Base-by-base conservation (phyloP, 1,140 invertebrate species). In the Heliconius himera region DNA sequence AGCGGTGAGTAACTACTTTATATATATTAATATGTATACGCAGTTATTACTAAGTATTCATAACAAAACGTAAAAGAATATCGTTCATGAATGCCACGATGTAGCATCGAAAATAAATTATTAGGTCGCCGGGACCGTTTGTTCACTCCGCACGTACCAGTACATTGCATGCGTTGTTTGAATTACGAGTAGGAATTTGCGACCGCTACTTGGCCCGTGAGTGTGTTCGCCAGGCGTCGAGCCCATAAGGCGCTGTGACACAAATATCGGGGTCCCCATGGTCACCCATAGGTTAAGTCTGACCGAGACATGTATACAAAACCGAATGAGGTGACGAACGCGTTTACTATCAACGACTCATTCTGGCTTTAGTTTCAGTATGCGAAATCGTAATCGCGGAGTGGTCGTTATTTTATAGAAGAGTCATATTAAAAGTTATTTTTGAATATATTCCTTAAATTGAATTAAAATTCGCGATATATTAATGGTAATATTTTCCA, bases 111-210 rank as follows among this genome's bases (percentile, higher is more conserved):
- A 84, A 85, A 81, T 74, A 83, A 88, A 87, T 91, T 91, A 92
- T 92, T 93, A 87, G 93, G 93, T 92, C 91, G 87, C 77, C 81
- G 83, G 87, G 84, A 89, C 90, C 90, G 90, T 93, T 93, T 87
- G 88, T 91, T 83, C 81, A 82, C 82, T 84, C 83, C 76, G 81
- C 90, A 91, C 90, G 91, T 93, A 92, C 85, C 84, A 75, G 77
- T 81, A 80, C 84, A 76, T 84, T 85, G 85, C 89, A 87, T 89
- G 87, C 86, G 88, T 91, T 80, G 89, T 92, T 91, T 88, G 90
- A 92, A 94, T 93, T 94, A 94, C 93, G 93, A 93, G 90, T 88
- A 90, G 93, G 93, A 93, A 94, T 94, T 93, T 79, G 91, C 88
- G 90, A 91, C 93, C 93, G 93, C 93, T 94, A 93, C 91, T 91